Percentiles rank a stretch among this genome's conserved stretches.
Evolutionary conservation across 2,797 vertebrate genomes (phyloP).

Genomic region (Schizothorax lantsangensis): DNA sequence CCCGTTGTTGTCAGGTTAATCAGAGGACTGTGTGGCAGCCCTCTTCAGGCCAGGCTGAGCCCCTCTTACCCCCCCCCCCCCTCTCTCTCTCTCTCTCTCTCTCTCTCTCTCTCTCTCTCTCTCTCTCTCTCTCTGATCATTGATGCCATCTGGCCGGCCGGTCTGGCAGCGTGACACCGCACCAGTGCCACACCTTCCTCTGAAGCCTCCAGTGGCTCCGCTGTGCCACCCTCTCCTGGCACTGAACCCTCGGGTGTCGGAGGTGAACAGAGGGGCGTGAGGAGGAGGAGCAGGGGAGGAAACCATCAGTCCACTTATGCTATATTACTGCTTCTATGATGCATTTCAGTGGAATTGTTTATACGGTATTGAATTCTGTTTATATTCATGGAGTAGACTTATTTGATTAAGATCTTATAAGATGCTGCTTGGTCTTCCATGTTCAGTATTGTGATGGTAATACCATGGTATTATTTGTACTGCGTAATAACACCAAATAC

Average conservation of each 20-base stretch:
- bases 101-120: neutral
- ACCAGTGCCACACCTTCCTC: conserved; percentile 13
- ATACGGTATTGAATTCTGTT: neutral
- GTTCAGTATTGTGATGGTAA: neutral
- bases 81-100: neutral
- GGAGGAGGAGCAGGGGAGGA: conserved; percentile 23
- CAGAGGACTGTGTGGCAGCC: neutral
- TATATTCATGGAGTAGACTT: neutral
- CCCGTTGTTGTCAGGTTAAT: conserved; percentile 32
- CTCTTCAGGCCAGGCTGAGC: conserved; percentile 7
- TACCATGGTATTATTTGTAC: neutral
- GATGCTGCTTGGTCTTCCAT: neutral
- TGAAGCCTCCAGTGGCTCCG: neutral
- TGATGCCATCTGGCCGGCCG: conserved; percentile 28
- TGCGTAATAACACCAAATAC: neutral
- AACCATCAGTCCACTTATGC: neutral
- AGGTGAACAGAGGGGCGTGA: conserved; percentile 18
- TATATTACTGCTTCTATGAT: neutral
- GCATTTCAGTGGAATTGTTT: neutral
- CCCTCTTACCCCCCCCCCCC: neutral
- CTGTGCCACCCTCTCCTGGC: conserved; percentile 31
- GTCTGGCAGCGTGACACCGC: conserved; percentile 14
- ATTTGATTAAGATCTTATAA: neutral
- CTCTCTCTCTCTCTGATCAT: conserved; percentile 20
- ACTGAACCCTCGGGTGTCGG: conserved; percentile 11